phyloP scores from a whole-genome alignment of 2,113 vertebrate genomes.

The Willisornis vidua region DNA sequence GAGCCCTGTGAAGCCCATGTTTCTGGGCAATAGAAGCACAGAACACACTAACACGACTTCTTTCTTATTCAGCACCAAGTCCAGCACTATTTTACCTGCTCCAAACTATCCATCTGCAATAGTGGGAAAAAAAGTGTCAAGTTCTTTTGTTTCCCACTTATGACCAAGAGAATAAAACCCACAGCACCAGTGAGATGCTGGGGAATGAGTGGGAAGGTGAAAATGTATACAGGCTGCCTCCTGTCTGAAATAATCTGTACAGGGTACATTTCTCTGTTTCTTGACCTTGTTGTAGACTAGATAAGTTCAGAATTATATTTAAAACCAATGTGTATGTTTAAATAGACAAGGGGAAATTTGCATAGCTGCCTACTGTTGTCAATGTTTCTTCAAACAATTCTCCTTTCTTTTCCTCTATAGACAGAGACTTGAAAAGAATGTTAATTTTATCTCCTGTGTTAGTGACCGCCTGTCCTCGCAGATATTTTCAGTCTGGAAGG shows the following conservation, averaged over 20 bases:
- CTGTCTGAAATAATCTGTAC: conserved; percentile 39
- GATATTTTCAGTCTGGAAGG: conserved; percentile 26
- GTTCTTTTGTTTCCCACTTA: conserved; percentile 42
- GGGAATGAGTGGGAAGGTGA: conserved; percentile 54
- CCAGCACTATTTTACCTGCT: neutral
- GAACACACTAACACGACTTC: neutral
- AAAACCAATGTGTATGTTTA: conserved; percentile 26
- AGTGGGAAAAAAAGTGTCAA: neutral
- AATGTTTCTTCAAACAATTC: neutral
- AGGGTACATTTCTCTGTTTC: conserved; percentile 37
- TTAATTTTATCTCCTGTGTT: conserved; percentile 36
- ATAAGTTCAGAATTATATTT: conserved; percentile 56
- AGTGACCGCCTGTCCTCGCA: conserved; percentile 14
- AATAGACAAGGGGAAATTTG: conserved; percentile 36
- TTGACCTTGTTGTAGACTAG: conserved; percentile 50
- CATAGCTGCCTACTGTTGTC: conserved; percentile 35
- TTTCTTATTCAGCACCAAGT: neutral
- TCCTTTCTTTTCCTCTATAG: neutral
- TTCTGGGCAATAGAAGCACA: neutral
- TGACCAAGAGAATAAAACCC: conserved; percentile 17
- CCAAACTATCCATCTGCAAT: neutral
- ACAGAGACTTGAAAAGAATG: conserved; percentile 14
- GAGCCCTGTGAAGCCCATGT: neutral
- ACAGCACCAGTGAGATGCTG: conserved; percentile 15
- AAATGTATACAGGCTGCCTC: conserved; percentile 52